Percentiles rank a stretch among this genome's conserved stretches.
Evolutionary conservation across 2,113 vertebrate species (phyloP).

Genomic region (Oenanthe melanoleuca): DNA sequence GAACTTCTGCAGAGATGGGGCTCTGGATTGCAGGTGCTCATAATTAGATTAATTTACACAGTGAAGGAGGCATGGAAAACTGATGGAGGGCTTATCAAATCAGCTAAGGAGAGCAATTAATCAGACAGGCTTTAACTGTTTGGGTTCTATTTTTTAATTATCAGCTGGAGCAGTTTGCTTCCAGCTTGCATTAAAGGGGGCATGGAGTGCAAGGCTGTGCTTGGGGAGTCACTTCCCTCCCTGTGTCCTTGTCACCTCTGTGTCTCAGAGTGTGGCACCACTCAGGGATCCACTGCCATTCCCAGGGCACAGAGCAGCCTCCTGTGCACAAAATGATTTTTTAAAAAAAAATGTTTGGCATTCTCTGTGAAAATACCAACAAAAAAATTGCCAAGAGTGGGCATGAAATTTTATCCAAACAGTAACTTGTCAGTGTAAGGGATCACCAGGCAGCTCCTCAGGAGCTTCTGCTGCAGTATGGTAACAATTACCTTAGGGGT

Average conservation of each 20-base stretch:
- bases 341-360: too few relatives aligned
- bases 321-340: not conserved
- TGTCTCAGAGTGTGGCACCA: not conserved
- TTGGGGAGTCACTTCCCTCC: not conserved
- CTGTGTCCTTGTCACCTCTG: rapidly evolving
- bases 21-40: conserved; percentile 15
- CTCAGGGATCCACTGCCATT: not conserved
- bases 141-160: not conserved
- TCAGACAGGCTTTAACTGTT: not conserved
- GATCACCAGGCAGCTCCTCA: not conserved
- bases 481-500: not conserved
- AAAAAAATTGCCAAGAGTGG: not conserved
- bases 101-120: conserved; percentile 49
- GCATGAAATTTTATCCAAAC: not conserved
- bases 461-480: not conserved
- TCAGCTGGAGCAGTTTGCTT: not conserved
- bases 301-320: not conserved
- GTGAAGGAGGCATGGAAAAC: not conserved
- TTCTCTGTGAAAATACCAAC: not conserved
- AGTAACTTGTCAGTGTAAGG: not conserved
- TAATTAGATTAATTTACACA: conserved; percentile 33
- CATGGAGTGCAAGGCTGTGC: not conserved
- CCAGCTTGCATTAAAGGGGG: not conserved
- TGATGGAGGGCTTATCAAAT: conserved; percentile 36
- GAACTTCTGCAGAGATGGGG: not conserved